Evolutionary conservation across 1,140 invertebrate genomes (phyloP).

Genomic region (Drosophila chauvacae): DNA sequence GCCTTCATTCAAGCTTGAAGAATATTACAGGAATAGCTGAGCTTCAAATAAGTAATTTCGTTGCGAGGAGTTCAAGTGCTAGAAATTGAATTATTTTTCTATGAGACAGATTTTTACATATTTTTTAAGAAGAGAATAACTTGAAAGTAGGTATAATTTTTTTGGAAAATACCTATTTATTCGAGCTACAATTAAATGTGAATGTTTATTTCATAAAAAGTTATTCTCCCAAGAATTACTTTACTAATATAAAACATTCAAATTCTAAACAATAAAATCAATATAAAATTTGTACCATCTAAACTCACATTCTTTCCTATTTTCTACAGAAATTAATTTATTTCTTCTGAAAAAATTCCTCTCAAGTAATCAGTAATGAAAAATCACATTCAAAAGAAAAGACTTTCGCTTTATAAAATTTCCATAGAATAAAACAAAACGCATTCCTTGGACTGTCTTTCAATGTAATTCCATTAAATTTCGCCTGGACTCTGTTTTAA

Average conservation of each 20-base stretch:
- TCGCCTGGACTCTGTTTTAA: constrained; percentile 11
- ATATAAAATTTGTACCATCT: no score
- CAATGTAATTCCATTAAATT: constrained; percentile 11
- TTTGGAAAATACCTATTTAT: no score
- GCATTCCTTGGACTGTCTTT: not conserved
- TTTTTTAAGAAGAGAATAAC: no score
- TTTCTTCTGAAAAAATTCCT: no score
- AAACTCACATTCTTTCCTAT: not conserved
- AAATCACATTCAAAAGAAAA: not conserved
- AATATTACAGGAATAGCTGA: no score
- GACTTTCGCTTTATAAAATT: not conserved
- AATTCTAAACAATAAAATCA: not conserved
- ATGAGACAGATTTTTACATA: no score
- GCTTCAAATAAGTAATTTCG: not conserved
- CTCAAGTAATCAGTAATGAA: no score
- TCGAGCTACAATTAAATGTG: no score
- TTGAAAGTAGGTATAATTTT: no score
- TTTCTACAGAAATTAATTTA: not conserved
- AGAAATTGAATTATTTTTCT: no score
- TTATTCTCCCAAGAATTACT: no score
- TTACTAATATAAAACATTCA: not conserved
- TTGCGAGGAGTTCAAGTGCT: not conserved
- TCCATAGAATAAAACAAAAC: not conserved
- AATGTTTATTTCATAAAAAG: not conserved
- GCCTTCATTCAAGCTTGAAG: no score